phyloP scores from a whole-genome alignment of 2,113 vertebrate species.

The Formicarius rufipectus region DNA sequence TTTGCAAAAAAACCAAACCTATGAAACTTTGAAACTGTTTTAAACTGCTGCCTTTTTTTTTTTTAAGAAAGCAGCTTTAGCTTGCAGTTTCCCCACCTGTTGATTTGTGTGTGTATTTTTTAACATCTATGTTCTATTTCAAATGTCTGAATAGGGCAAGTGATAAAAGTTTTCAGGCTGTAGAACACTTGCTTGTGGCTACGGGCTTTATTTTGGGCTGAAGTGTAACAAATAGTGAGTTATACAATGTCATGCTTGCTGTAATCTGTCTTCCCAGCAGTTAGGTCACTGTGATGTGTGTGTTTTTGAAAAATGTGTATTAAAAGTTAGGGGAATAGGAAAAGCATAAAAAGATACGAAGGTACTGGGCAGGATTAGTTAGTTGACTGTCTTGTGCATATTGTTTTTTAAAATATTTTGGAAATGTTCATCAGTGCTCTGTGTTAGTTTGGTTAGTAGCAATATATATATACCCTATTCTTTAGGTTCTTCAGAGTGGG shows the following conservation, averaged over 20 bases:
- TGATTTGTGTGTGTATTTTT: not conserved
- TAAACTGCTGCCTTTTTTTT: not conserved
- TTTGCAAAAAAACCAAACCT: not conserved
- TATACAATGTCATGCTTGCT: not conserved
- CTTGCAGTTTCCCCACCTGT: not conserved
- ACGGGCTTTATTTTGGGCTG: not conserved
- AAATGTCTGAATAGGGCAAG: not conserved
- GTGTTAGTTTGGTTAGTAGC: not conserved
- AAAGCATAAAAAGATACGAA: rapidly evolving
- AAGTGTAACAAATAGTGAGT: not conserved
- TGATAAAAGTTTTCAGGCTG: not conserved
- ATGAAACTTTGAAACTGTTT: not conserved
- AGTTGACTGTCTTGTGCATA: not conserved
- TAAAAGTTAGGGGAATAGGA: not conserved
- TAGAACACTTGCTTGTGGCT: not conserved
- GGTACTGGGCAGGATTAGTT: not conserved
- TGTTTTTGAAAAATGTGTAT: not conserved
- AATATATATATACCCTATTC: not conserved
- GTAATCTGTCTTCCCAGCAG: not conserved
- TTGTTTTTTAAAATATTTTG: not conserved
- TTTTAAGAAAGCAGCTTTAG: not conserved
- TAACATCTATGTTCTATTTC: rapidly evolving
- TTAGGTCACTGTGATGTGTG: not conserved
- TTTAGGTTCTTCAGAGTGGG: not conserved
- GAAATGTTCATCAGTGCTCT: not conserved